Percentiles rank a stretch among this genome's conserved stretches.
Evolutionary conservation across 2,888 invertebrate species (phyloP).

Genomic region (Hirtodrosophila confusa): DNA sequence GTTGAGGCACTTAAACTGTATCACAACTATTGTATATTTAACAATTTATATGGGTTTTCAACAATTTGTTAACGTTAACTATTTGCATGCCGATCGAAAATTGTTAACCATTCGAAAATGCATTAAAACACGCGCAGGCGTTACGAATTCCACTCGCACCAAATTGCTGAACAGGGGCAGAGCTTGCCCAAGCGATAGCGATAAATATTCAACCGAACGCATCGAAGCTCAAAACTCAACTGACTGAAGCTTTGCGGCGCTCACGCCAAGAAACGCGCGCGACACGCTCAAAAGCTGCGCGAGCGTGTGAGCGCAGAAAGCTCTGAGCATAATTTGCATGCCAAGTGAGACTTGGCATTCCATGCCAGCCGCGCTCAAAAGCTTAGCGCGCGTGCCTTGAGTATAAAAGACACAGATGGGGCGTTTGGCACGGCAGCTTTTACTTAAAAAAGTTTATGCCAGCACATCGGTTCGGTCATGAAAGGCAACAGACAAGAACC

Average conservation of each 20-base stretch:
- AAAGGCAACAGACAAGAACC: no score
- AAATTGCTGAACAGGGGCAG: conserved; percentile 10
- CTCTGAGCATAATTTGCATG: conserved; percentile 27
- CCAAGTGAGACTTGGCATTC: conserved; percentile 4
- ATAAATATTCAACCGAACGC: conserved; percentile 72
- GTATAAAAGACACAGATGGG: no score
- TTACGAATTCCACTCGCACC: conserved; percentile 49
- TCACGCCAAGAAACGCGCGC: conserved; percentile 15
- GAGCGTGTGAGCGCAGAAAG: conserved; percentile 12
- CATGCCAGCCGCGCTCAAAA: conserved; percentile 3
- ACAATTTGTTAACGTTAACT: neutral
- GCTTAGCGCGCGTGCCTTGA: neutral
- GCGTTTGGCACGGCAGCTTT: no score
- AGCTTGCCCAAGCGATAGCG: conserved; percentile 35
- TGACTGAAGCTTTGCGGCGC: conserved; percentile 38
- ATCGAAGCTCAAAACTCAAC: conserved; percentile 78
- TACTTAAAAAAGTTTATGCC: no score
- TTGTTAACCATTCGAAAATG: conserved; percentile 3
- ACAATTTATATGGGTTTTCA: conserved; percentile 5
- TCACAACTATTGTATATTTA: conserved; percentile 23
- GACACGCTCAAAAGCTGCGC: conserved; percentile 50
- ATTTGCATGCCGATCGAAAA: neutral
- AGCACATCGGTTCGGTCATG: no score
- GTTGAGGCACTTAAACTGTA: conserved; percentile 20
- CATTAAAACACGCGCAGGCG: conserved; percentile 61